Conservation (phyloP, 2,888 invertebrate genomes). For the Laothoe populi region DNA sequence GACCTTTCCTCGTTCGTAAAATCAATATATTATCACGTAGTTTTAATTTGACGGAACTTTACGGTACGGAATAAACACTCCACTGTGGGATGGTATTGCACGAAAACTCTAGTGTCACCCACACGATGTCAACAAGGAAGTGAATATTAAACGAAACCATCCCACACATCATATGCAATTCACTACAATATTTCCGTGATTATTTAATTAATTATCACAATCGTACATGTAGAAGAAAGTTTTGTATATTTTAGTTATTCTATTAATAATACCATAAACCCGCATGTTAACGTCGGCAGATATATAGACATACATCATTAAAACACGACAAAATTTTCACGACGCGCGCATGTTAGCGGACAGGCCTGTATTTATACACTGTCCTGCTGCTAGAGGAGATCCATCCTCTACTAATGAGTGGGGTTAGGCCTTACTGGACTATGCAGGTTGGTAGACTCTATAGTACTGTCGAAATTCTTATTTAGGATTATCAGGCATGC, state of each 20-base stretch:
- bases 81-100: conserved; percentile 25
- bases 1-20: neutral
- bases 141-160: conserved; percentile 24
- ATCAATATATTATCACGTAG: neutral
- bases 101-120: conserved; percentile 25
- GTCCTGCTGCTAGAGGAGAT: no score
- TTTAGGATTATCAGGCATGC: no score
- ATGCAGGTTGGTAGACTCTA: no score
- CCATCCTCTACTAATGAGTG: no score
- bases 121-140: conserved; percentile 28
- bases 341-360: no score
- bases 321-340: no score
- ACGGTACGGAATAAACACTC: neutral
- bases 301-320: no score
- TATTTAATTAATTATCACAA: conserved; percentile 10
- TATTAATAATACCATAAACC: no score
- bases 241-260: neutral
- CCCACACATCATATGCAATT: conserved; percentile 23
- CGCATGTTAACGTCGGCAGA: no score
- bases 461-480: no score
- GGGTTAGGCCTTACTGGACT: no score
- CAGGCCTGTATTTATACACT: no score
- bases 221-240: neutral
- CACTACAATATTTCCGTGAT: conserved; percentile 2
- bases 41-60: conserved; percentile 14